A percentile compares a stretch with the other conserved stretches of the same genome.
Conservation (phyloP, 1,140 invertebrate species). For the Eriosoma lanigerum region DNA sequence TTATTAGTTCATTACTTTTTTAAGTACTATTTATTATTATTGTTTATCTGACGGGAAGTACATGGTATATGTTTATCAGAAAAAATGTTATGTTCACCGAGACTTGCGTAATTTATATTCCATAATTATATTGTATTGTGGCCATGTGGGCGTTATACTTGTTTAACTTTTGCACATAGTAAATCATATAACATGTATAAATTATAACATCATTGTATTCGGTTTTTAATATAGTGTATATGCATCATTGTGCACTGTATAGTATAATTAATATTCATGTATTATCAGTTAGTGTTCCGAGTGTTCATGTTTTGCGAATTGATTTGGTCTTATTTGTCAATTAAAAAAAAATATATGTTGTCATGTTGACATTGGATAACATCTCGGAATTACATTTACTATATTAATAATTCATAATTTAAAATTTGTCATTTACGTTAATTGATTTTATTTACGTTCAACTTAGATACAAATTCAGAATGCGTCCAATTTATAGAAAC, state of each 20-base stretch:
- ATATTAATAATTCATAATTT: background rate
- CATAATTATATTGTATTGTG: too few relatives aligned
- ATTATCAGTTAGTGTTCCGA: background rate
- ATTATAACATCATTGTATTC: background rate
- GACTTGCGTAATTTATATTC: slow-evolving; percentile 20
- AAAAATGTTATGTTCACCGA: background rate
- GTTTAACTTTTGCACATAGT: slow-evolving; percentile 8
- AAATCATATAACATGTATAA: background rate
- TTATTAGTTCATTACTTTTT: too few relatives aligned
- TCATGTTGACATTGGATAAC: too few relatives aligned
- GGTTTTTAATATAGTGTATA: background rate
- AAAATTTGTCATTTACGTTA: too few relatives aligned
- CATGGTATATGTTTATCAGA: slow-evolving; percentile 15
- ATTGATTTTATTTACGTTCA: too few relatives aligned
- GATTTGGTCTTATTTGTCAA: slow-evolving; percentile 38
- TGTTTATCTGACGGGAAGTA: slow-evolving; percentile 8
- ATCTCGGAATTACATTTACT: slow-evolving; percentile 3
- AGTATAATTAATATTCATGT: background rate
- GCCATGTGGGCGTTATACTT: slow-evolving; percentile 11
- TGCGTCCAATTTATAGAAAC: too few relatives aligned
- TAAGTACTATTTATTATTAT: too few relatives aligned
- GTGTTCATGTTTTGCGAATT: slow-evolving; percentile 3
- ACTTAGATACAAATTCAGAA: too few relatives aligned
- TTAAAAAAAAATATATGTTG: background rate
- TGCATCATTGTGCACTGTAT: background rate